phyloP scores from a whole-genome alignment of 2,113 vertebrate species.

The Procavia capensis region DNA sequence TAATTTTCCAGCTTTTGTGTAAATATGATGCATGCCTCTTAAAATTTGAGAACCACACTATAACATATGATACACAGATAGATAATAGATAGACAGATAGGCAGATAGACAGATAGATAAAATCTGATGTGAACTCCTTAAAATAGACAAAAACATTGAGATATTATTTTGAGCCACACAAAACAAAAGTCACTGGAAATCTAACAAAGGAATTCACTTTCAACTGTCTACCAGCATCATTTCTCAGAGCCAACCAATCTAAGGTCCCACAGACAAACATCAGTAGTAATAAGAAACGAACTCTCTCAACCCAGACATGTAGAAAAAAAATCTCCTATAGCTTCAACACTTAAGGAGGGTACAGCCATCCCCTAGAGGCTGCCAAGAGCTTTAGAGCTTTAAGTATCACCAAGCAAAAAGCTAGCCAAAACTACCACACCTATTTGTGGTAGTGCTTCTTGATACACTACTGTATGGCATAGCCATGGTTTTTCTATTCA shows the following conservation, averaged over 20 bases:
- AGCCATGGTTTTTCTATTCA: not conserved
- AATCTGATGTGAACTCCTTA: not conserved
- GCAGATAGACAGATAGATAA: not conserved
- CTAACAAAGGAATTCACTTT: not conserved
- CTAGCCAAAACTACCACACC: not conserved
- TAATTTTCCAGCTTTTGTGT: too few species aligned
- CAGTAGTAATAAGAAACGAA: not conserved
- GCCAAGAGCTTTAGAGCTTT: not conserved
- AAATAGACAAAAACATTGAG: not conserved
- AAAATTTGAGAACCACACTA: conserved; percentile 26
- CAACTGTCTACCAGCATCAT: not conserved
- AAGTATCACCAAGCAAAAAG: conserved; percentile 17
- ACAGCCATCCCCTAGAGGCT: not conserved
- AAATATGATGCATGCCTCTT: too few species aligned
- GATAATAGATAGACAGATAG: not conserved
- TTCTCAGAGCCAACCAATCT: conserved; percentile 33
- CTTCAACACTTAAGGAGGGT: not conserved
- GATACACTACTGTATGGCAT: conserved; percentile 20
- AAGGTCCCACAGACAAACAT: conserved; percentile 27
- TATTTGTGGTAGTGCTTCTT: not conserved
- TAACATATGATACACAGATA: not conserved
- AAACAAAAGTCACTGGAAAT: conserved; percentile 27
- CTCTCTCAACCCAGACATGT: not conserved
- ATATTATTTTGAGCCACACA: not conserved
- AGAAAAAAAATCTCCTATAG: not conserved